These are phyloP conservation scores for Malthinus flaveolus DNA, from an alignment of 2,888 invertebrate genomes.

Conservation along the genomic window DNA sequence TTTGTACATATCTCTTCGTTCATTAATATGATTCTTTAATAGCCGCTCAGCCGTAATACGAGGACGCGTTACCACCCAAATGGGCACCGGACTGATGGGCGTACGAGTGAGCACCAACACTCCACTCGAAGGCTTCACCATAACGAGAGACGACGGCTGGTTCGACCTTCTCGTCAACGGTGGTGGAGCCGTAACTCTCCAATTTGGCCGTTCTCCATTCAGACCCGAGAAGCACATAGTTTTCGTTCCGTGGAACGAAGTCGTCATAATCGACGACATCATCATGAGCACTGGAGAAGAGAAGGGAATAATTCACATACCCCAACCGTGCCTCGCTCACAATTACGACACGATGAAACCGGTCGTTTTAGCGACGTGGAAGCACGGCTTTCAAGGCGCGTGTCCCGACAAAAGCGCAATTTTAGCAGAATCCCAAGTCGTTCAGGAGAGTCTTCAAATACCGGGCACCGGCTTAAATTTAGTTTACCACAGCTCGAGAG, in stretches of 20 bases:
- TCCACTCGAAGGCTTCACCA: conserved; percentile 93
- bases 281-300: conserved; percentile 85
- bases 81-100: conserved; percentile 93
- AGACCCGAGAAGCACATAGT: conserved; percentile 85
- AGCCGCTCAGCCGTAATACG: conserved; percentile 97
- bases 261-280: conserved; percentile 90
- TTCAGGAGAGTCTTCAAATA: conserved; percentile 92
- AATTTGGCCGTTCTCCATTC: conserved; percentile 91
- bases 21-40: conserved; percentile 41
- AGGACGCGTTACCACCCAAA: conserved; percentile 88
- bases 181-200: conserved; percentile 94
- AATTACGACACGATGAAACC: conserved; percentile 94
- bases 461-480: conserved; percentile 94
- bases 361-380: conserved; percentile 91
- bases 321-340: conserved; percentile 83
- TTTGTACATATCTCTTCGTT: background rate
- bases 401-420: conserved; percentile 91
- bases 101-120: conserved; percentile 93
- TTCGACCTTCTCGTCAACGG: conserved; percentile 99
- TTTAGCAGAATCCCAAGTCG: conserved; percentile 88
- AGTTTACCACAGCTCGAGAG: conserved; percentile 94
- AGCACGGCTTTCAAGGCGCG: conserved; percentile 93
- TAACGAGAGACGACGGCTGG: conserved; percentile 91
- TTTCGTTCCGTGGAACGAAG: conserved; percentile 97
- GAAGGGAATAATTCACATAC: conserved; percentile 65